A percentile compares a stretch with the other conserved stretches of the same genome.
Conservation (phyloP, 53 echinoderm and acorn worm genomes). For the Echinometra lucunter region DNA sequence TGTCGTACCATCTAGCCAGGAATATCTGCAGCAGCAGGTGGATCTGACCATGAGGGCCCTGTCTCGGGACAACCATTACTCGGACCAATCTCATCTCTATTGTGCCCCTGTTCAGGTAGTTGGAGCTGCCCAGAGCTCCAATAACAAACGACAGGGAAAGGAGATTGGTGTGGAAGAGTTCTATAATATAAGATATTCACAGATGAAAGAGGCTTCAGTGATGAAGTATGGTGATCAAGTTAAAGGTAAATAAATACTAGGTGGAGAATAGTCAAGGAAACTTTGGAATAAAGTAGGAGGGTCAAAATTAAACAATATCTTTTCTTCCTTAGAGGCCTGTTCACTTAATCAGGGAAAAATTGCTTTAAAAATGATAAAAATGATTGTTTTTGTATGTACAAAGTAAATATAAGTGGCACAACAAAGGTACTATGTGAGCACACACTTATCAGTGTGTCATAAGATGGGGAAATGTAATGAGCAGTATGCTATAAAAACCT, state of each 20-base stretch:
- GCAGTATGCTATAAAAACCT: no score
- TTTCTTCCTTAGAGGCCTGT: no score
- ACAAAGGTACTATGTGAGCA: no score
- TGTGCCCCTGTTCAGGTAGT: constrained; percentile 53
- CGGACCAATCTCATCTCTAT: constrained; percentile 36
- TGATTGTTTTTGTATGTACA: no score
- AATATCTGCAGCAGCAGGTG: constrained; percentile 76
- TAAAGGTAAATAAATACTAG: constrained; percentile 85
- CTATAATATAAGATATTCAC: constrained; percentile 72
- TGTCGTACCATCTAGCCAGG: constrained; percentile 60
- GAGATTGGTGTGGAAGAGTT: constrained; percentile 73
- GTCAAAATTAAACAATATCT: no score
- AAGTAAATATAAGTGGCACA: no score
- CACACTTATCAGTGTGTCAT: no score
- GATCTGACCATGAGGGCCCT: constrained; percentile 75
- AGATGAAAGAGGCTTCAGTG: constrained; percentile 88
- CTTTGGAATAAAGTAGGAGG: no score
- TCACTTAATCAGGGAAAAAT: no score
- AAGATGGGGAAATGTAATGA: no score
- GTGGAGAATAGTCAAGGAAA: no score
- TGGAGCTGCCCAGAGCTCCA: constrained; percentile 52
- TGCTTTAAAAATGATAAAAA: no score
- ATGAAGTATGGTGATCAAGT: constrained; percentile 94
- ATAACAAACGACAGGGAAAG: not conserved
- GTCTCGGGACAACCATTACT: not conserved